phyloP scores from a whole-genome alignment of 2,113 vertebrate species.

The Aythya baeri region DNA sequence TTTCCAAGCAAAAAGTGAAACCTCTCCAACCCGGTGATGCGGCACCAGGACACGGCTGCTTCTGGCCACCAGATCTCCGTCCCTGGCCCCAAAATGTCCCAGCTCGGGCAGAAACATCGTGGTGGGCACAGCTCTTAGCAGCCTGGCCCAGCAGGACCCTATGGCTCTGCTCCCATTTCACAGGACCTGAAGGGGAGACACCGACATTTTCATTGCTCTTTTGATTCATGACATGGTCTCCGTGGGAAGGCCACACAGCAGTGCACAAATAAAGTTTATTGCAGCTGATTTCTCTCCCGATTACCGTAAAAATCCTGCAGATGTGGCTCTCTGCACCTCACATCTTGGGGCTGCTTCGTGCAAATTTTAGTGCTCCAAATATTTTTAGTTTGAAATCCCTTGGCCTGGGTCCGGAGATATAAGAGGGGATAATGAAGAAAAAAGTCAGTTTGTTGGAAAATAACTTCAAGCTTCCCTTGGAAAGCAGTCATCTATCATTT shows the following conservation, averaged over 20 bases:
- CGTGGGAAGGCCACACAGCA: not conserved
- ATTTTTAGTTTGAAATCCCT: constrained; percentile 22
- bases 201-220: not conserved
- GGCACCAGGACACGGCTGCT: rapidly evolving
- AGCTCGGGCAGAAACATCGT: not conserved
- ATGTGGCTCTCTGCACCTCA: not conserved
- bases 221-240: constrained; percentile 17
- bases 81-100: rapidly evolving
- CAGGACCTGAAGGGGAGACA: not conserved
- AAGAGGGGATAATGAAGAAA: constrained; percentile 21
- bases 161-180: not conserved
- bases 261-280: constrained; percentile 1
- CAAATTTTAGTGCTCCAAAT: not conserved
- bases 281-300: not conserved
- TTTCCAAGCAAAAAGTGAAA: not conserved
- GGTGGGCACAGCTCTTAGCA: not conserved
- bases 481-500: not conserved
- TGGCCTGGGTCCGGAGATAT: not conserved
- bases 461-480: constrained; percentile 31
- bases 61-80: not conserved
- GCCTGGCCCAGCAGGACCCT: not conserved
- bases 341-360: not conserved
- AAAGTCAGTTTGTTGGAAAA: not conserved
- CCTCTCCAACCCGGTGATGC: not conserved
- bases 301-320: not conserved